Evolutionary conservation across 2,888 invertebrate species (phyloP).

Genomic region (Parapristionchus giblindavisi): DNA sequence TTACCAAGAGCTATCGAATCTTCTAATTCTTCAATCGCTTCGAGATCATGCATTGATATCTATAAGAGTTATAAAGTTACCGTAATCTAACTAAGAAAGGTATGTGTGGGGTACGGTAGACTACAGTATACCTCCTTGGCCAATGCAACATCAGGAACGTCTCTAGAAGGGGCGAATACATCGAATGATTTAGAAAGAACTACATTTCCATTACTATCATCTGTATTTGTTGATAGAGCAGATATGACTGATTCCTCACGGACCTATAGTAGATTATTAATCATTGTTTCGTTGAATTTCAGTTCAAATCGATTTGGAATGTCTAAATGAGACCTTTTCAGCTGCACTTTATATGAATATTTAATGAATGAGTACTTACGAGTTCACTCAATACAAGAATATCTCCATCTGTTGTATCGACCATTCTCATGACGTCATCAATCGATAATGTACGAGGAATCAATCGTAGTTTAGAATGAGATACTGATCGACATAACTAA

Average conservation of each 20-base stretch:
- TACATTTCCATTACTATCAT: slow-evolving; percentile 14
- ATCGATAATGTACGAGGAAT: slow-evolving; percentile 59
- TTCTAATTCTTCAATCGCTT: slow-evolving; percentile 36
- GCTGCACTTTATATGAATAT: background rate
- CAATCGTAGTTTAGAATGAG: slow-evolving; percentile 41
- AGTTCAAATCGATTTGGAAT: no score
- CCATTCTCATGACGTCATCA: slow-evolving; percentile 66
- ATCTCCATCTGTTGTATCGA: slow-evolving; percentile 54
- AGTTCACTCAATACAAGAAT: slow-evolving; percentile 56
- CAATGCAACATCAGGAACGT: background rate
- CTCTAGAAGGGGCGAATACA: slow-evolving; percentile 15
- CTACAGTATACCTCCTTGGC: slow-evolving; percentile 9
- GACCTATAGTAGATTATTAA: background rate
- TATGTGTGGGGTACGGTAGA: background rate
- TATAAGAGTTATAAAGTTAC: background rate
- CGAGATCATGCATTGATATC: slow-evolving; percentile 31
- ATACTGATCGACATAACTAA: slow-evolving; percentile 27
- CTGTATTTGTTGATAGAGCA: slow-evolving; percentile 27
- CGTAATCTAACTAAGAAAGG: background rate
- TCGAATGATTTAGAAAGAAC: slow-evolving; percentile 39
- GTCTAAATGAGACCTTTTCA: no score
- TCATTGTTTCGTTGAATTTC: background rate
- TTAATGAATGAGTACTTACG: slow-evolving; percentile 18
- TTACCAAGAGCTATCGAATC: slow-evolving; percentile 30
- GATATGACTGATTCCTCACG: slow-evolving; percentile 51